phyloP scores from a whole-genome alignment of 2,888 invertebrate genomes.

The Cryptocephalus moraei region DNA sequence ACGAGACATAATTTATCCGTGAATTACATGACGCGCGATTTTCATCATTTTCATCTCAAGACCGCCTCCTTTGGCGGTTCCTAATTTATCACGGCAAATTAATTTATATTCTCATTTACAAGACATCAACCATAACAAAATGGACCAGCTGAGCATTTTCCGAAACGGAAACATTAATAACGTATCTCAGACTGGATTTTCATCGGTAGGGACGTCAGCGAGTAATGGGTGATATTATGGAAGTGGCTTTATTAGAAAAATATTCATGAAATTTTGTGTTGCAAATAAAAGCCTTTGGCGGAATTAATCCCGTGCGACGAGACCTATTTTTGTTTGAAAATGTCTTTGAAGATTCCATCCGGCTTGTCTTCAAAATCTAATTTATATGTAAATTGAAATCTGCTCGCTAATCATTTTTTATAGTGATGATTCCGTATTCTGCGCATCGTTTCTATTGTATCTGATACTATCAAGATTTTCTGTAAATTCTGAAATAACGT shows the following conservation, averaged over 20 bases:
- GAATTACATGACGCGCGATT: background rate
- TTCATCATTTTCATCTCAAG: background rate
- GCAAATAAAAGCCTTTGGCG: background rate
- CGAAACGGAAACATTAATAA: conserved; percentile 3
- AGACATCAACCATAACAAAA: conserved; percentile 1
- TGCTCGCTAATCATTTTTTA: no score
- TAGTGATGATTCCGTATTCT: no score
- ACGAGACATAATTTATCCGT: no score
- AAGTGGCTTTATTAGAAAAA: background rate
- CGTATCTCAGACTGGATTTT: conserved; percentile 1
- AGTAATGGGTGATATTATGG: background rate
- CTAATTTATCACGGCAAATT: conserved; percentile 1
- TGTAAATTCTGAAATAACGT: no score
- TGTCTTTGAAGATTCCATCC: no score
- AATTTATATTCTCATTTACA: conserved; percentile 4
- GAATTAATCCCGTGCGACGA: no score
- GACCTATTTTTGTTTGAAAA: no score
- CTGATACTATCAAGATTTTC: no score
- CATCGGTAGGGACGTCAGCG: background rate
- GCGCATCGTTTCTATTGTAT: no score
- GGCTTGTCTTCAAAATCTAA: no score
- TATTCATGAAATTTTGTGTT: background rate
- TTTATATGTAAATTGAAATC: no score
- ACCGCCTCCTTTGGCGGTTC: background rate
- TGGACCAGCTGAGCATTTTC: background rate